Conservation (phyloP, 2,797 vertebrate species). For the Rhynchonycteris naso region DNA sequence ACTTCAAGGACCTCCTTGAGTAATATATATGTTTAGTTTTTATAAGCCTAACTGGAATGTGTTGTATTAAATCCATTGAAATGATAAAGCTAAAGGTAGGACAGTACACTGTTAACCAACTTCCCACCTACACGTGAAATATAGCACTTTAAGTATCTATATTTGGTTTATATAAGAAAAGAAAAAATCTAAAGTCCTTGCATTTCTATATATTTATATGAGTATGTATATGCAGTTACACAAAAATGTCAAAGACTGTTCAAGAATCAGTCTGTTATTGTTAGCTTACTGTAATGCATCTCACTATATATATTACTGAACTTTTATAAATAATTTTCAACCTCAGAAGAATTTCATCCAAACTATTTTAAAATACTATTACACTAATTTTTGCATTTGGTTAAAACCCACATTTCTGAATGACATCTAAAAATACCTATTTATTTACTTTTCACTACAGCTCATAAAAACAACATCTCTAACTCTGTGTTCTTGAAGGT, state of each 20-base stretch:
- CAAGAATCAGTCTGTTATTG: not conserved
- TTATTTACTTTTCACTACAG: not conserved
- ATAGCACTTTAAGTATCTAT: not conserved
- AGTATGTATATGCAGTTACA: not conserved
- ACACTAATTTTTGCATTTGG: not conserved
- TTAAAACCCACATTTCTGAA: not conserved
- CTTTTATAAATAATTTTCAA: not conserved
- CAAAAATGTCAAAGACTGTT: not conserved
- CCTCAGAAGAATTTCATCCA: not conserved
- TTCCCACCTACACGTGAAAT: not conserved
- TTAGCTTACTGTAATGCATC: not conserved
- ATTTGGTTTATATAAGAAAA: not conserved
- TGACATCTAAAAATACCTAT: not conserved
- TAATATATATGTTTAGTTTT: not conserved
- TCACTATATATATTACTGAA: not conserved
- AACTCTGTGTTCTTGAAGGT: not conserved
- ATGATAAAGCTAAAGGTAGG: not conserved
- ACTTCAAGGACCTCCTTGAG: not conserved
- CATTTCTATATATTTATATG: not conserved
- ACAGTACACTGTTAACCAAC: not conserved
- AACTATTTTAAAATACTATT: not conserved
- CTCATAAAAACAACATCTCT: not conserved
- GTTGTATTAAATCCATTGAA: conserved; percentile 8
- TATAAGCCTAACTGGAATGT: conserved; percentile 4
- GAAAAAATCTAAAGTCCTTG: not conserved